Evolutionary conservation across 2,797 vertebrate species (phyloP).

Genomic region (Halcyon smyrnensis): DNA sequence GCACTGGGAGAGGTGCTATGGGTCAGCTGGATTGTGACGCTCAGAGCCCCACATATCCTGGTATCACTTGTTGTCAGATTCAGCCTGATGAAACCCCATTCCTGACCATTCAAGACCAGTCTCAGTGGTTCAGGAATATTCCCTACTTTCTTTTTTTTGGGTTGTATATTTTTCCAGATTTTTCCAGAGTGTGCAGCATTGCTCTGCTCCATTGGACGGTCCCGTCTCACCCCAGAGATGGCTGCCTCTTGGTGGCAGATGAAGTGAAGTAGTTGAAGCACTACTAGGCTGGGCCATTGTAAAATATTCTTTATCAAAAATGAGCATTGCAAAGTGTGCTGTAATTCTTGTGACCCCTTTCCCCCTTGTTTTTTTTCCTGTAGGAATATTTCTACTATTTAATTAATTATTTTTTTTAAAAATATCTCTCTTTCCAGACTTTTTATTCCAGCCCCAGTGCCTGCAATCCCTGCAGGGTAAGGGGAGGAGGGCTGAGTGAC

Average conservation of each 20-base stretch:
- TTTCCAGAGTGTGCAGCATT: neutral
- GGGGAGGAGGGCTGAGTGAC: constrained; percentile 68
- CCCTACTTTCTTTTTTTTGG: neutral
- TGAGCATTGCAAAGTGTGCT: neutral
- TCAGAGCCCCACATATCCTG: neutral
- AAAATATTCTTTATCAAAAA: constrained; percentile 16
- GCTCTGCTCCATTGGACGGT: neutral
- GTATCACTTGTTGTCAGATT: accelerated
- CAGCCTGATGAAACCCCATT: neutral
- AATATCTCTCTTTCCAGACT: constrained; percentile 26
- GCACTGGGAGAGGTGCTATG: accelerated
- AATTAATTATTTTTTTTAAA: neutral
- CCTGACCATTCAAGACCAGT: neutral
- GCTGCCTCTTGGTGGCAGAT: neutral
- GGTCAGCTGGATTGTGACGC: accelerated
- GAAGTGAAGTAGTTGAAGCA: neutral
- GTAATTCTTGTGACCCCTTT: neutral
- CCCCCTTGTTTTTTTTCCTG: no score
- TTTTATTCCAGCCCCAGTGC: neutral
- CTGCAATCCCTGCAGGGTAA: neutral
- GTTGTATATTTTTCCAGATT: neutral
- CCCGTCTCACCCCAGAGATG: accelerated
- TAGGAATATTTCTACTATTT: neutral
- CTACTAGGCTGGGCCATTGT: neutral
- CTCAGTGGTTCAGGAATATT: neutral